Evolutionary conservation across 2,797 vertebrate genomes (phyloP).

Genomic region (Mormyrus hasselquistii): DNA sequence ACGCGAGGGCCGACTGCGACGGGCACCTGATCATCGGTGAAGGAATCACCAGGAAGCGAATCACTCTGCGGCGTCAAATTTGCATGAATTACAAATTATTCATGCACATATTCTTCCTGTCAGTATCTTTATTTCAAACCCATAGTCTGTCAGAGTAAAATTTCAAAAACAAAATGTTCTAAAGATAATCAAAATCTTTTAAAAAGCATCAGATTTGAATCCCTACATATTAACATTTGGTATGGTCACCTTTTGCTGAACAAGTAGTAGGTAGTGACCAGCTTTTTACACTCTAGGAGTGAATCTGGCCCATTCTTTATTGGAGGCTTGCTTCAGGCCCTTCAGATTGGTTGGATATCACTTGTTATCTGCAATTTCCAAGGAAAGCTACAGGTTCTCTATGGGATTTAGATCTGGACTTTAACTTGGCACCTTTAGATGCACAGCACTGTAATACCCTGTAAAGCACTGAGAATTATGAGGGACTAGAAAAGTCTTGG

Average conservation of each 20-base stretch:
- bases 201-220: not conserved
- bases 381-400: not conserved
- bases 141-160: not conserved
- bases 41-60: not conserved
- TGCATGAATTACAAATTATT: not conserved
- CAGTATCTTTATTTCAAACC: not conserved
- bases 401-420: not conserved
- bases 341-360: not conserved
- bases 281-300: not conserved
- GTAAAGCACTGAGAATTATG: not conserved
- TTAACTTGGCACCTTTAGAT: not conserved
- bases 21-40: not conserved
- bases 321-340: not conserved
- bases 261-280: not conserved
- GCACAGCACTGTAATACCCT: not conserved
- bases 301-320: not conserved
- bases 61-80: not conserved
- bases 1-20: not conserved
- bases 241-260: not conserved
- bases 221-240: not conserved
- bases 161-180: not conserved
- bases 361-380: not conserved
- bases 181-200: not conserved
- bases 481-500: not conserved
- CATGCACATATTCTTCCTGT: not conserved